Conservation (phyloP, 2,113 vertebrate species). For the Psilopogon haemacephalus region DNA sequence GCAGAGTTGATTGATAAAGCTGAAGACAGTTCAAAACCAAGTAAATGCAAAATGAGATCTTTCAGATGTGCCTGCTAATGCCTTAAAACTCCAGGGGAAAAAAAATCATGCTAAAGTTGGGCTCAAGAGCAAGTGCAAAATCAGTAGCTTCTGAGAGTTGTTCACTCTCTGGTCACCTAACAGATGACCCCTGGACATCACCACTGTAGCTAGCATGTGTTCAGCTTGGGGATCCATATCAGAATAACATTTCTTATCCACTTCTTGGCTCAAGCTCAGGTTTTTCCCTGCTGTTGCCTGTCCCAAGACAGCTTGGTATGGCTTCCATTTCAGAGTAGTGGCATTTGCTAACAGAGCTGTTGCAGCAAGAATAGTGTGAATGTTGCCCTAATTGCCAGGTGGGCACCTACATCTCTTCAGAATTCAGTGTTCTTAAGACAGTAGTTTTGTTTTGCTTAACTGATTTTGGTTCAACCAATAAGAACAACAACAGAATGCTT, state of each 20-base stretch:
- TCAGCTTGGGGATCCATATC: background rate
- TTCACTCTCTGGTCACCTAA: background rate
- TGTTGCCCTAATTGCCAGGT: background rate
- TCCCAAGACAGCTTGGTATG: background rate
- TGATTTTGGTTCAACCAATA: background rate
- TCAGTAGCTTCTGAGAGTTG: background rate
- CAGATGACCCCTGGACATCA: background rate
- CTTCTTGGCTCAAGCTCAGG: background rate
- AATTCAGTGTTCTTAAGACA: background rate
- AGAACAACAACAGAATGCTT: background rate
- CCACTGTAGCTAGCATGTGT: background rate
- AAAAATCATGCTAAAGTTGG: background rate
- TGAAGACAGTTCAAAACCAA: background rate
- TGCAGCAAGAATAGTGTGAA: background rate
- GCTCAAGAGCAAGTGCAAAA: background rate
- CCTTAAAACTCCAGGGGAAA: background rate
- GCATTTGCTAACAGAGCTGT: background rate
- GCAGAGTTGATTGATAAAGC: background rate
- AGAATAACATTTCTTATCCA: background rate
- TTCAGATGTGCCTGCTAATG: background rate
- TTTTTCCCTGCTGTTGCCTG: background rate
- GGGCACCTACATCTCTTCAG: background rate
- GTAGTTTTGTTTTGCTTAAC: background rate
- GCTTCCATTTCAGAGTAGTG: background rate
- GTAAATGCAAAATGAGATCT: background rate